These are phyloP conservation scores for Meiosimyza decipiens DNA, from an alignment of 2,888 invertebrate species.

Conservation along the genomic window DNA sequence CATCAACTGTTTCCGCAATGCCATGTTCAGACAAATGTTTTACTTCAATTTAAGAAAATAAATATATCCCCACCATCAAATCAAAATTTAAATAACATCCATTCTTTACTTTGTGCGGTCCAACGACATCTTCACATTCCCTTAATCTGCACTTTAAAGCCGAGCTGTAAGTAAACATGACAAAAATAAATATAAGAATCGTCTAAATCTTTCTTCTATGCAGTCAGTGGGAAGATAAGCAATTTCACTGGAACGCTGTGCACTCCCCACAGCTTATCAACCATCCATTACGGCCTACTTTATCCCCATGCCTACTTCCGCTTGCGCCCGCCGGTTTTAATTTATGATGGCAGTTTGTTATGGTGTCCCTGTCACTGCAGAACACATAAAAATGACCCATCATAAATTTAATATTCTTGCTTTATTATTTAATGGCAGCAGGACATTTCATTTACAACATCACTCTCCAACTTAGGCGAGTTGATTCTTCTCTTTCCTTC, in stretches of 20 bases:
- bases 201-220: slow-evolving; percentile 16
- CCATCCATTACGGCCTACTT: slow-evolving; percentile 5
- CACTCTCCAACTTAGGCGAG: too few relatives aligned
- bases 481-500: too few relatives aligned
- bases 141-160: neutral
- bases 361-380: slow-evolving; percentile 59
- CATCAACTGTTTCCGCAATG: too few relatives aligned
- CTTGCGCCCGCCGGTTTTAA: slow-evolving; percentile 51
- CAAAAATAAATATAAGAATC: slow-evolving; percentile 1
- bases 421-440: slow-evolving; percentile 60
- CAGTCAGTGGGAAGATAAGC: neutral
- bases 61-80: too few relatives aligned
- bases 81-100: too few relatives aligned
- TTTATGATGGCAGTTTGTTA: slow-evolving; percentile 64
- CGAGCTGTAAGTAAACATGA: slow-evolving; percentile 14
- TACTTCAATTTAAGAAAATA: too few relatives aligned
- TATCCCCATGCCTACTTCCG: neutral
- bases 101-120: too few relatives aligned
- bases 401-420: slow-evolving; percentile 61
- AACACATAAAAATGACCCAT: slow-evolving; percentile 58
- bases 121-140: neutral
- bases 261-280: neutral
- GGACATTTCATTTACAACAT: slow-evolving; percentile 37
- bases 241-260: too few relatives aligned
- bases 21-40: too few relatives aligned